Evolutionary conservation across 2,113 vertebrate species (phyloP).

Genomic region (Forbesichthys agassizii): DNA sequence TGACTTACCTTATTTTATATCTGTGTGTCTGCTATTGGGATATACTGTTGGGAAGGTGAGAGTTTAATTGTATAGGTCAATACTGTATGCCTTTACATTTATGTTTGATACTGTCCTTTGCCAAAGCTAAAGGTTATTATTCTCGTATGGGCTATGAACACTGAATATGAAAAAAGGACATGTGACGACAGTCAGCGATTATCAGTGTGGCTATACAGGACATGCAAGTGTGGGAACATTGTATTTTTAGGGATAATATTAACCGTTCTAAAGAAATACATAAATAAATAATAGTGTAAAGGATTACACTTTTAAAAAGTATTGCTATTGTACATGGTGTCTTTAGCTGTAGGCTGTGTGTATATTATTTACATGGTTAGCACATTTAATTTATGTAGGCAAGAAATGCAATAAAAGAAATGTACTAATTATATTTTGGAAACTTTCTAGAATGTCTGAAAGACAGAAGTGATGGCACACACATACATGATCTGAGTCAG

Average conservation of each 20-base stretch:
- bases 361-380: no score
- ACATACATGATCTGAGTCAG: conserved; percentile 35
- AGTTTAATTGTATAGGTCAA: not conserved
- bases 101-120: no score
- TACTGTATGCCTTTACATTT: not conserved
- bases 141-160: conserved; percentile 26
- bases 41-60: conserved; percentile 4
- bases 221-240: not conserved
- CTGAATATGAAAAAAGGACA: conserved; percentile 26
- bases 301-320: conserved; percentile 23
- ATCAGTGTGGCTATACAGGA: conserved; percentile 24
- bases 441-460: conserved; percentile 18
- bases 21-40: no score
- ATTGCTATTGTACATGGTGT: not conserved
- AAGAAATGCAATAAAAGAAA: no score
- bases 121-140: conserved; percentile 25
- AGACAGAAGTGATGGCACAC: conserved; percentile 26
- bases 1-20: not conserved
- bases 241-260: conserved; percentile 10
- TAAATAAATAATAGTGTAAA: not conserved
- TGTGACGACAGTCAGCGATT: conserved; percentile 32
- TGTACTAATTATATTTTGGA: not conserved
- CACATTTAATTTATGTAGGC: no score
- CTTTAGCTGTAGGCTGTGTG: not conserved
- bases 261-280: conserved; percentile 20